Evolutionary conservation across 2,888 invertebrate species (phyloP), one percentile per base, ranked within the genome.

Genomic region (Mimas tiliae): DNA sequence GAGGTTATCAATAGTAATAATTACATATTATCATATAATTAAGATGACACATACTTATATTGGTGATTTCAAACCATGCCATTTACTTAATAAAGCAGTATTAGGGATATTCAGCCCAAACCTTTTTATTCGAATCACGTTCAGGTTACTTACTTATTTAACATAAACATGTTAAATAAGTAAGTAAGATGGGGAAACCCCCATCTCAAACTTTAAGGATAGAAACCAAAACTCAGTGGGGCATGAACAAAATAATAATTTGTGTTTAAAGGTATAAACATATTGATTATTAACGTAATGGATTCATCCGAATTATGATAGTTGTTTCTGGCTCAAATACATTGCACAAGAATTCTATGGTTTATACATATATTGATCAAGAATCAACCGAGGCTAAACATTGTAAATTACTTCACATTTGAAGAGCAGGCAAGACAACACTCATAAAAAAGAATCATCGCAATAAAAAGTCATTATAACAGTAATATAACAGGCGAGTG

Each of bases 381-480:
- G 33, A 38, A 8, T 8, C 38, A 42, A 58, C 19, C 58, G 16
- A 55, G 38, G 38, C 19, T 55, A 16, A 38, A 11, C 19, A 12
- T 11, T 55, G 27, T 1, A 27, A 27, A 34, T 16, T 3, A 38
- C 9, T 55, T n/a, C 9, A 1, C 21, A 14, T 42, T 42, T 19
- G 19, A 58, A 19, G n/a, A 55, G 4, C n/a, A 38, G 16, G 6
- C 3, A 55, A 34, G 55, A 33, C 16, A 55, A 55, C 12, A 58
- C 12, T 4, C 16, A 58, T 42, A 58, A 19, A 58, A 52, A 58
- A 58, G 16, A 58, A 38, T 42, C 12, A 58, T 16, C 16, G 58
- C 38, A 58, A 58, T 58, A 58, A 58, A 55, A 58, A 42, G 42
- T 19, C 16, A 58, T 58, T 19, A 42, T 58, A 58, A 58, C 58